Evolutionary conservation across 1,140 invertebrate genomes (phyloP).

Genomic region (Bombus terrestris): DNA sequence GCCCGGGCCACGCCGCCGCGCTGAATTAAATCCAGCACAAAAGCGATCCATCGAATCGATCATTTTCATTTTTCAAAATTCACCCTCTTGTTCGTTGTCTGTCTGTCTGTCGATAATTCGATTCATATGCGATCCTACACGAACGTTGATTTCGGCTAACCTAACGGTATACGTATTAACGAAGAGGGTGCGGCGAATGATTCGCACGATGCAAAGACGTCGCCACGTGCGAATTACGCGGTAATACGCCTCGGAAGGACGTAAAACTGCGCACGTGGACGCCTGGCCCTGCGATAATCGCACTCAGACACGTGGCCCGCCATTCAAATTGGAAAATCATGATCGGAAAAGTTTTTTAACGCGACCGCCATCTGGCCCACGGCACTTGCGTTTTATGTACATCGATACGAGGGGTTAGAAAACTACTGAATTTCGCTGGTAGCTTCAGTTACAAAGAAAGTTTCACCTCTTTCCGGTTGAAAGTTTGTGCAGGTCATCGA

Average conservation of each 20-base stretch:
- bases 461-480: neutral
- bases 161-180: neutral
- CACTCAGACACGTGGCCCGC: slow-evolving; percentile 44
- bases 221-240: slow-evolving; percentile 31
- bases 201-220: neutral
- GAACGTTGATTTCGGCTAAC: neutral
- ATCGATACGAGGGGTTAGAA: neutral
- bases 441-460: neutral
- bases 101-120: slow-evolving; percentile 26
- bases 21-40: neutral
- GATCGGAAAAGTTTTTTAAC: slow-evolving; percentile 62
- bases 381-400: neutral
- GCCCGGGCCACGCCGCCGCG: neutral
- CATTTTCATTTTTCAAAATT: slow-evolving; percentile 25
- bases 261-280: slow-evolving; percentile 32
- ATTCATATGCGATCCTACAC: neutral
- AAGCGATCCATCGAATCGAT: neutral
- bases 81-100: neutral
- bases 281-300: neutral
- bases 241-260: slow-evolving; percentile 39
- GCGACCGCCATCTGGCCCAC: slow-evolving; percentile 58
- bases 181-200: too few relatives aligned
- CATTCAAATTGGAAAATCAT: slow-evolving; percentile 64
- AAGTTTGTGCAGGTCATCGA: slow-evolving; percentile 25
- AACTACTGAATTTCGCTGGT: slow-evolving; percentile 19